Evolutionary conservation across 2,888 invertebrate species (phyloP).

Genomic region (Drosophila subquinaria): DNA sequence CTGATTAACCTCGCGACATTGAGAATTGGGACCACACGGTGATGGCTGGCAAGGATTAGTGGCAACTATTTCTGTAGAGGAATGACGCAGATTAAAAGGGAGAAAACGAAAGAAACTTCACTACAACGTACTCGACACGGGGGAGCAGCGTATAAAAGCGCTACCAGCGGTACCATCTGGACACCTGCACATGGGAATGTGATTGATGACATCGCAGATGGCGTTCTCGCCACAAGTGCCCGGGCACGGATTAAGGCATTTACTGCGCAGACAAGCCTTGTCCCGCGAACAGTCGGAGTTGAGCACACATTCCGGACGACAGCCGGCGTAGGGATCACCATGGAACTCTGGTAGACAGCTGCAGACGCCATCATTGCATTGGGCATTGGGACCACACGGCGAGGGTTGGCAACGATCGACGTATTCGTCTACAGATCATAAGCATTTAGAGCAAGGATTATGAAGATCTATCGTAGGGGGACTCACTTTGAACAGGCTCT

Average conservation of each 20-base stretch:
- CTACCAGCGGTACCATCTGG: slow-evolving; percentile 88
- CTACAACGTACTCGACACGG: slow-evolving; percentile 54
- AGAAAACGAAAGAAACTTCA: not conserved
- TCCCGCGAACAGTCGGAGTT: slow-evolving; percentile 90
- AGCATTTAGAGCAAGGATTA: not conserved
- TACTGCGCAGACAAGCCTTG: slow-evolving; percentile 90
- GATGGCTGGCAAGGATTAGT: slow-evolving; percentile 89
- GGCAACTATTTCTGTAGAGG: slow-evolving; percentile 83
- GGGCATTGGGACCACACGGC: slow-evolving; percentile 89
- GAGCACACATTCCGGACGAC: slow-evolving; percentile 90
- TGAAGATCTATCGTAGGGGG: not conserved
- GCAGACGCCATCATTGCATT: slow-evolving; percentile 89
- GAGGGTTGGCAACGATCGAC: slow-evolving; percentile 89
- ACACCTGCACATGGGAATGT: slow-evolving; percentile 89
- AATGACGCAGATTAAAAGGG: slow-evolving; percentile 14
- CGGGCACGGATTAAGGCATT: slow-evolving; percentile 91
- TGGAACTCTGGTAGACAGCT: slow-evolving; percentile 90
- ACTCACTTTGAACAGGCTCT: slow-evolving; percentile 76
- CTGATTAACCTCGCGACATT: slow-evolving; percentile 90
- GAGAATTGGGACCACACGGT: slow-evolving; percentile 93
- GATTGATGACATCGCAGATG: slow-evolving; percentile 91
- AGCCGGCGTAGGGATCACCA: slow-evolving; percentile 89
- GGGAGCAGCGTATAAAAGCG: slow-evolving; percentile 88
- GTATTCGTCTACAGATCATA: slow-evolving; percentile 66
- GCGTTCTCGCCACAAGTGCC: slow-evolving; percentile 90